A percentile compares a stretch with the other conserved stretches of the same genome.
Conservation (phyloP, 2,797 vertebrate genomes). For the Holocentrus rufus region DNA sequence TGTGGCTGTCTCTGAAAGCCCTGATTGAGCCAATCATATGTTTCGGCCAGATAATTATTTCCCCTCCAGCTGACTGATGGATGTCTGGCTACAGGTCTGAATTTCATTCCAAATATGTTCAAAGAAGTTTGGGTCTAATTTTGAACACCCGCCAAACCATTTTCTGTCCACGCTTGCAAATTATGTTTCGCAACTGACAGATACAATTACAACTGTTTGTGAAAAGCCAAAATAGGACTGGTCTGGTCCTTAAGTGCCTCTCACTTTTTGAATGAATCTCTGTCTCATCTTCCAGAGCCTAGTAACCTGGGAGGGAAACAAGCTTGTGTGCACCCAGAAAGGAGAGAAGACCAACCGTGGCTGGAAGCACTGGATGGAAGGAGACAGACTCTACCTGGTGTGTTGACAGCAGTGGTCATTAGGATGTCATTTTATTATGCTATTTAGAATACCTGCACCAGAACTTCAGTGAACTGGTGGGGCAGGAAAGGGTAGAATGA, state of each 20-base stretch:
- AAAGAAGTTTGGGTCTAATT: too few relatives aligned
- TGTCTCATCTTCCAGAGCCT: constrained; percentile 78
- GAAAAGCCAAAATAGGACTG: too few relatives aligned
- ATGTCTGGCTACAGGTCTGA: too few relatives aligned
- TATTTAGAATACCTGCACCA: background rate
- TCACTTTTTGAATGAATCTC: background rate
- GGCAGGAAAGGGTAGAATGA: too few relatives aligned
- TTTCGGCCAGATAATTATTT: too few relatives aligned
- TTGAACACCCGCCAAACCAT: too few relatives aligned
- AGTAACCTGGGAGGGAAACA: constrained; percentile 89
- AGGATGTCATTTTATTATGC: background rate
- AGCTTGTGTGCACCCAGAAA: constrained; percentile 88
- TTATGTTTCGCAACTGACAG: too few relatives aligned
- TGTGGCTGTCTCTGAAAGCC: too few relatives aligned
- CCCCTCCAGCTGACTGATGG: background rate
- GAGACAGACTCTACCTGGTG: constrained; percentile 87
- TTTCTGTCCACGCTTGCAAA: too few relatives aligned
- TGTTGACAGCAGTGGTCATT: constrained; percentile 45
- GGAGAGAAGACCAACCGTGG: constrained; percentile 92
- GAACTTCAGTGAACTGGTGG: background rate
- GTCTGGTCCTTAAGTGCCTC: background rate
- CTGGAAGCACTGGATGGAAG: constrained; percentile 94
- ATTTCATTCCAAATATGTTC: too few relatives aligned
- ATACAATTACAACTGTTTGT: too few relatives aligned
- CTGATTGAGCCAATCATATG: too few relatives aligned